Base-by-base conservation (phyloP, 2,888 invertebrate species). In the Helicoverpa assulta region DNA sequence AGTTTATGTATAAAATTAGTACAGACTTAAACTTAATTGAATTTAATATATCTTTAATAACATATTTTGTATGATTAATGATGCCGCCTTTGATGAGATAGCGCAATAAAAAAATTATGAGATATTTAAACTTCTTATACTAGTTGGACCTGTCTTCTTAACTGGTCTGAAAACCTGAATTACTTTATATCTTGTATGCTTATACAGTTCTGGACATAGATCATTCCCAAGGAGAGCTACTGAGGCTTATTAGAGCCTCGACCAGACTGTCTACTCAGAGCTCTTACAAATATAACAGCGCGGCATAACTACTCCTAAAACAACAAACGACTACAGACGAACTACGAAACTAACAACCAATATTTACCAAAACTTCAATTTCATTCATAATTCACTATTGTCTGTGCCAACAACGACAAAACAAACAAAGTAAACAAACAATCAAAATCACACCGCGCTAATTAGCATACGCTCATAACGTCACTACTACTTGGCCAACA, bases 381-480 rank as follows among this genome's bases (percentile, higher is more conserved):
- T 81, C 81, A 86, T 86, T 83, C 83, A 85, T 84, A 81, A 86
- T 86, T 85, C 81, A 85, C 75, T 80, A 79, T 80, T 81, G 81
- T 80, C 82, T 79, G 74, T 77, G 66, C 76, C 68, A 73, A 78
- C 75, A 85, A 80, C 81, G 69, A 75, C 74, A 74, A 74, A 67
- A 68, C 79, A 67, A 77, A 75, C 73, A 43, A 71, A 62, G 73
- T 72, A 71, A 76, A 77, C 79, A 80, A 78, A 81, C 69, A 76
- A 79, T 84, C 80, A 81, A 84, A 88, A 87, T 85, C 86, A 86
- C 83, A 85, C 83, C 61, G 69, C 68, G 63, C 81, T 90, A 90
- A 90, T 90, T 88, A 90, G 85, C 87, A 86, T 86, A 87, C 86
- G 80, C 73, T 84, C 76, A 82, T 79, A 82, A 68, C 81, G 78